These are phyloP conservation scores for Pholis gunnellus DNA, from an alignment of 2,113 vertebrate species.

Conservation along the genomic window DNA sequence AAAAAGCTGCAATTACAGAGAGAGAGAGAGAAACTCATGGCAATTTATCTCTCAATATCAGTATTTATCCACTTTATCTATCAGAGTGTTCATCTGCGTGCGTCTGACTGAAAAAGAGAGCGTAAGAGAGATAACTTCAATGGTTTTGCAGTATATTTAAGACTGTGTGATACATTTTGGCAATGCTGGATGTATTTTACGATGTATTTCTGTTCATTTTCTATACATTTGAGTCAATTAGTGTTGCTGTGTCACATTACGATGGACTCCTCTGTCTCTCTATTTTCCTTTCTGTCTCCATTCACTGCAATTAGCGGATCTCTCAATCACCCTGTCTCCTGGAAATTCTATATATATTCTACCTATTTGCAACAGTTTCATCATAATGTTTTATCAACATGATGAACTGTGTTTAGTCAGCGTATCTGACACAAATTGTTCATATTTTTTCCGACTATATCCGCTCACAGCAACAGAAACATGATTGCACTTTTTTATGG, in stretches of 20 bases:
- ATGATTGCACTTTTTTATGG: neutral
- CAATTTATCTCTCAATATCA: slow-evolving; percentile 15
- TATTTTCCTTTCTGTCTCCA: neutral
- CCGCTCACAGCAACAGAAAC: neutral
- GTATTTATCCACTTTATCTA: neutral
- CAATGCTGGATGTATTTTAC: neutral
- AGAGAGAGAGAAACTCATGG: neutral
- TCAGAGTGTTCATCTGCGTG: neutral
- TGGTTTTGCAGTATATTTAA: neutral
- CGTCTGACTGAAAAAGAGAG: neutral
- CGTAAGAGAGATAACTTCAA: neutral
- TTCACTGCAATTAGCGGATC: slow-evolving; percentile 9
- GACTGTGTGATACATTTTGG: neutral
- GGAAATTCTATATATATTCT: neutral
- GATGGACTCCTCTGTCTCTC: too few relatives aligned
- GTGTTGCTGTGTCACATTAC: too few relatives aligned
- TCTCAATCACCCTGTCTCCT: neutral
- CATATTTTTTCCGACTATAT: neutral
- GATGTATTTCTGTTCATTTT: neutral
- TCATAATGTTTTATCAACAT: neutral
- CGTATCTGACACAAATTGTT: neutral
- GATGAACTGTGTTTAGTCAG: neutral
- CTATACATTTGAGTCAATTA: neutral
- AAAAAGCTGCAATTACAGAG: slow-evolving; percentile 43
- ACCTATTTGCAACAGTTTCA: neutral